Conservation (phyloP, 2,888 invertebrate genomes). For the Ptychoptera albimana region DNA sequence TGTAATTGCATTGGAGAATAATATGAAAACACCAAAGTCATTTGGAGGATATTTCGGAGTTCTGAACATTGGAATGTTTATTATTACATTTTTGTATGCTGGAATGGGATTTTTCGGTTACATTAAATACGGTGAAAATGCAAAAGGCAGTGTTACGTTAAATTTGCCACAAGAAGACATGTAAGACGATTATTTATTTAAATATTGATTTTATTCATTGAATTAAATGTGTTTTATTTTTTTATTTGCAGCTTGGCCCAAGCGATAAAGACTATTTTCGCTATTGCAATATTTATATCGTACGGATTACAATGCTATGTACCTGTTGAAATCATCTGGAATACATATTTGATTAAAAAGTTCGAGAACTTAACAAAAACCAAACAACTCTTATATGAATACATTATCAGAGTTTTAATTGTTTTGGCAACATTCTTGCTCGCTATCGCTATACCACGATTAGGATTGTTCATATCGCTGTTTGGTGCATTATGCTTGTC, state of each 20-base stretch:
- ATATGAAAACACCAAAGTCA: slow-evolving; percentile 68
- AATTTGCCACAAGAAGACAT: slow-evolving; percentile 48
- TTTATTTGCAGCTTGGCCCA: slow-evolving; percentile 41
- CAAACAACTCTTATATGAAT: slow-evolving; percentile 32
- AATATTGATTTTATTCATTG: not conserved
- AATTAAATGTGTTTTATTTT: not conserved
- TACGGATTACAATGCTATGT: slow-evolving; percentile 83
- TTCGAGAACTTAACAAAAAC: slow-evolving; percentile 18
- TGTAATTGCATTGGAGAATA: slow-evolving; percentile 76
- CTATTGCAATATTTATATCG: slow-evolving; percentile 59
- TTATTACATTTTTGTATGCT: slow-evolving; percentile 62
- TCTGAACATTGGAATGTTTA: slow-evolving; percentile 63
- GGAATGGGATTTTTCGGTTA: slow-evolving; percentile 73
- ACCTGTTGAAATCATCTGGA: slow-evolving; percentile 66
- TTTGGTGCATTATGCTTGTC: slow-evolving; percentile 61
- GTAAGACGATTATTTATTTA: slow-evolving; percentile 28
- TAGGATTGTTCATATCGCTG: slow-evolving; percentile 58
- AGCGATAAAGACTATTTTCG: slow-evolving; percentile 42
- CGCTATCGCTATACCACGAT: slow-evolving; percentile 49
- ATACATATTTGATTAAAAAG: slow-evolving; percentile 28
- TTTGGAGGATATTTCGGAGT: slow-evolving; percentile 66
- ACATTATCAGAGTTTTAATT: slow-evolving; percentile 34
- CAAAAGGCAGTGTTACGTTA: slow-evolving; percentile 63
- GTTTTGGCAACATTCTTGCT: slow-evolving; percentile 48
- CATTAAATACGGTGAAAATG: slow-evolving; percentile 53